Base-by-base conservation (phyloP, 1,140 invertebrate species). In the Melitaea cinxia region DNA sequence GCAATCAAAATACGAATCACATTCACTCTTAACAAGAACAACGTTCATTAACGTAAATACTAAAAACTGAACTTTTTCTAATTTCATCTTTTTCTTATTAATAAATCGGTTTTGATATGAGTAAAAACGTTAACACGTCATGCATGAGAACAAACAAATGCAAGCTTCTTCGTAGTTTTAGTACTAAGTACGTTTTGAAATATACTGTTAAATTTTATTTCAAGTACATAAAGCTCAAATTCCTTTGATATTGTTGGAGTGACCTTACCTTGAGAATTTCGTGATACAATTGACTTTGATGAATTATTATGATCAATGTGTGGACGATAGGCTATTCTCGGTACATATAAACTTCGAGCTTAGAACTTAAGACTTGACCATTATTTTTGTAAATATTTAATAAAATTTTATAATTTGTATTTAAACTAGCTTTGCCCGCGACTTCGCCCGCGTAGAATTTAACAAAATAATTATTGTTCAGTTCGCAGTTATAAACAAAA, bases 261-360 rank as follows among this genome's bases (percentile, higher is more conserved):
- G 59, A 70, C 73, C 70, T 78, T 30, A 76, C 75, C 75, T 77
- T 77, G 77, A 65, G 71, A 72, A 65, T 62, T 68, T 74, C 68
- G 70, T 78, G 73, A 64, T 63, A 70, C 69, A 53, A 61, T 70
- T 74, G 72, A 77, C 73, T 74, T 77, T 76, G 71, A 80, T 73
- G 65, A 62, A 78, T 78, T 67, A 75, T 57, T 65, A 53, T 62
- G 64, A 45, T 76, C 73, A 70, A 72, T 72, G 62, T 65, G 54
- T 42, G 37, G 68, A 68, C 73, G 65, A 73, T 77, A 69, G 67
- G 26, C 64, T 58, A 65, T 74, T 70, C 55, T 56, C 70, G 65
- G 42, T 58, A n/a, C n/a, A n/a, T n/a, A 70, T 77, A 68, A 70
- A 68, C 75, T 70, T 39, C 47, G 30, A 60, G 55, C 56, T 74